Evolutionary conservation across 2,113 vertebrate species (phyloP), one percentile per base, ranked within the genome.

Genomic region (Callochromis pleurospilus): DNA sequence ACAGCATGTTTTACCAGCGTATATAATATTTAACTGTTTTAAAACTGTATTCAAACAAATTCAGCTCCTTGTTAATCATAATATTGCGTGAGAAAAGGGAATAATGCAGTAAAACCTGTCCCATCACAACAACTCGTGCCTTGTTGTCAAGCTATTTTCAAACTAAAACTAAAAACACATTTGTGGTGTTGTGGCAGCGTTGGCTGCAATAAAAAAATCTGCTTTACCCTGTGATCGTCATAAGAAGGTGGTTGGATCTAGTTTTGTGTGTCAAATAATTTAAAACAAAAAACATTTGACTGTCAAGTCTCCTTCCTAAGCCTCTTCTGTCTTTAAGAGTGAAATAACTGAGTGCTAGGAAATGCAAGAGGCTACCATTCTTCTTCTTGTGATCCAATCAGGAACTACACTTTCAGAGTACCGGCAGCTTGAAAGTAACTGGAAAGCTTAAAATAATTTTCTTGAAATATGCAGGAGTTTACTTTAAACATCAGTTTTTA

Each of bases 251-350:
- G 49, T 13, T 38, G 21, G 29, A 6, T 81, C 80, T 79, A 77
- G 6, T 77, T 6, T 49, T 77, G 15, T 49, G 6, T 77, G 42
- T 49, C 42, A 36, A 5, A 53, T 60, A 73, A 80, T 58, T 2
- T 0, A 1, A 14, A 7, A 2, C 0, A 2, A 17, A 3, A 0
- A 5, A 81, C 19, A 49, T n/a, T 56, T n/a, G 31, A 9, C 42
- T 42, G 6, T 47, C 26, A 33, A 21, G n/a, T 36, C n/a, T 82
- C 6, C 42, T 33, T 24, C 38, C n/a, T 26, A 47, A 58, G 54
- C 14, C 5, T 3, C 55, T 60, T 60, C 80, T 47, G 80, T 19
- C 54, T 60, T 47, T 26, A 60, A 54, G 31, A 79, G 17, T 24
- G 49, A 70, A 77, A 77, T 62, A 36, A 81, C 36, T 53, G 14